Base-by-base conservation (phyloP, 2,888 invertebrate species). In the Drosophila yooni region DNA sequence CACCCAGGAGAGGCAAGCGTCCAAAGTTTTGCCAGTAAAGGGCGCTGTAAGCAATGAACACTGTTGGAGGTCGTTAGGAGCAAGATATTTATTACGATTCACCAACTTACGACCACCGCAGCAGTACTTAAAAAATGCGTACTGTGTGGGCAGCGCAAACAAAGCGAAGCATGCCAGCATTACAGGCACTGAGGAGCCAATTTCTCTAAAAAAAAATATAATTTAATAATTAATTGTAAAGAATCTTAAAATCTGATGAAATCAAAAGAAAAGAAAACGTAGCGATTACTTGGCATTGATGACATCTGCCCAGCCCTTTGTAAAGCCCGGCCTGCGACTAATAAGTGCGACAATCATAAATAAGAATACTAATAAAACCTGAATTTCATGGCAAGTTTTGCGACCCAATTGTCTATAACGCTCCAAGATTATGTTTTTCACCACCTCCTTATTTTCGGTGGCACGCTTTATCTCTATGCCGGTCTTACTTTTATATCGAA, bases 291-390 rank as follows among this genome's bases (percentile, higher is more conserved):
- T 70, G 2, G 70, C 64, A 29, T 79, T 79, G 1, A 92, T 69
- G 0, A 88, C 92, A 62, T 95, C 94, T 0, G 96, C 96, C 97
- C 98, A 98, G 0, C 98, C 98, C 0, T 94, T 93, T 75, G 97
- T 95, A 91, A 98, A 96, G 64, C 97, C 97, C 0, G 98, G 98
- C 71, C 95, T 95, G 29, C 98, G 94, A 92, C 97, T 96, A 92
- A 98, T 96, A 95, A 98, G 98, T 68, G 98, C 93, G 46, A 96
- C 81, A 29, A 98, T 96, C 0, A 97, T 95, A 1, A 96, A 62
- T n/a, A 96, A 79, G 92, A 98, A 98, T 52, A 97, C 93, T 1
- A 94, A 36, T 0, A 95, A 95, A 0, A 97, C 96, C 10, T 94
- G 94, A 91, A 93, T 94, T 92, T 97, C 97, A 79, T 97, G 96